Evolutionary conservation across 1,140 invertebrate species (phyloP).

Genomic region (Apocrypta bakeri): DNA sequence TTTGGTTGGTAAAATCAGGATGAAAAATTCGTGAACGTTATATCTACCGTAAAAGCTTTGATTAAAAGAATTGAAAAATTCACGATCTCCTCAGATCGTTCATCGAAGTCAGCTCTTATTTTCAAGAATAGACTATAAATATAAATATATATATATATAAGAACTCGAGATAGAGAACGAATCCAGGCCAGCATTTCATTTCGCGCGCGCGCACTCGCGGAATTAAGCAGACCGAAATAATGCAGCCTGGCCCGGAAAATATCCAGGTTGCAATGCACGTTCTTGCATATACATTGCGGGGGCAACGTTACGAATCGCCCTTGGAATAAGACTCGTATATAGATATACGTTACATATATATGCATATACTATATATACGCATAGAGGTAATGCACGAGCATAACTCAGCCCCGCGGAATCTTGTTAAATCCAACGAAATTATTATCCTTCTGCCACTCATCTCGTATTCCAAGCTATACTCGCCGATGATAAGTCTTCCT

Average conservation of each 20-base stretch:
- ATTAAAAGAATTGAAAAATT: neutral
- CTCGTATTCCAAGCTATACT: slow-evolving; percentile 44
- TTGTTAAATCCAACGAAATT: slow-evolving; percentile 50
- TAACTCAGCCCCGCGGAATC: slow-evolving; percentile 47
- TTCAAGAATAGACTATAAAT: neutral
- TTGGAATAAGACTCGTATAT: neutral
- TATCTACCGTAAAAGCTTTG: neutral
- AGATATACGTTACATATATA: too few species aligned
- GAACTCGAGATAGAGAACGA: neutral
- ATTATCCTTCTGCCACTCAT: slow-evolving; percentile 45
- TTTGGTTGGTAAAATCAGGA: neutral
- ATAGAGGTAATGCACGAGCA: slow-evolving; percentile 15
- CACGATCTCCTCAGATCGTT: too few species aligned
- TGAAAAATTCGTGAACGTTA: too few species aligned
- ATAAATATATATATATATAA: too few species aligned
- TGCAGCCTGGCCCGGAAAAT: neutral
- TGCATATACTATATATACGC: neutral
- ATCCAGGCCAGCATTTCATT: neutral
- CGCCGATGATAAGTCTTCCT: slow-evolving; percentile 46
- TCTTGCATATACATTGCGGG: neutral
- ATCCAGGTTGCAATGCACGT: neutral
- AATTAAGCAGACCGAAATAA: slow-evolving; percentile 9
- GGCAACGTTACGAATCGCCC: slow-evolving; percentile 8
- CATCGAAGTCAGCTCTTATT: neutral
- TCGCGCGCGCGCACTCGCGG: neutral